A percentile compares a stretch with the other conserved stretches of the same genome.
These are phyloP conservation scores for Lepidurus apus DNA, from an alignment of 1,140 invertebrate genomes.

Conservation along the genomic window DNA sequence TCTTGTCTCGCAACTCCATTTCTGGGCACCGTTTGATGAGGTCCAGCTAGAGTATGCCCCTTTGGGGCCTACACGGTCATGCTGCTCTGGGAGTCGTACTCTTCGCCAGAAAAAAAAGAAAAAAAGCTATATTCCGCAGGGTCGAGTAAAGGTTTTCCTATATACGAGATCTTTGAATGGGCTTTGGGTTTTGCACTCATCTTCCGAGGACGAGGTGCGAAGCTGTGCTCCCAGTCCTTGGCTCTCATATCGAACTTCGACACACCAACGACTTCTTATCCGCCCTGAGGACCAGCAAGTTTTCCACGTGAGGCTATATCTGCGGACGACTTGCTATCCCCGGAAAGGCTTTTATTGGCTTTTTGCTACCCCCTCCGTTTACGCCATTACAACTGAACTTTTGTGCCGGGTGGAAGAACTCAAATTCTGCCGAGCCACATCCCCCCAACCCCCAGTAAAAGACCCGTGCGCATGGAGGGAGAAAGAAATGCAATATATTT, in stretches of 20 bases:
- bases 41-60: conserved; percentile 16
- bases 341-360: background rate
- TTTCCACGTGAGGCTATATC: conserved; percentile 2
- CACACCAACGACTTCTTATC: conserved; percentile 9
- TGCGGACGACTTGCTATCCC: background rate
- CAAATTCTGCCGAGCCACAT: background rate
- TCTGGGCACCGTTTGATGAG: conserved; percentile 9
- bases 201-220: conserved; percentile 3
- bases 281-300: background rate
- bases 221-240: background rate
- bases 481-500: background rate
- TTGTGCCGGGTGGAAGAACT: background rate
- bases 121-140: background rate
- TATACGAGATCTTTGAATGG: conserved; percentile 8
- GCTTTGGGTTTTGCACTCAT: background rate
- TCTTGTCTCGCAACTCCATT: conserved; percentile 10
- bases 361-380: background rate
- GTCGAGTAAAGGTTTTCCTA: background rate
- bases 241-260: background rate
- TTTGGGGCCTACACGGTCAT: conserved; percentile 4
- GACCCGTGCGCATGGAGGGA: background rate
- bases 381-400: background rate
- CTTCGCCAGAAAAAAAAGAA: background rate
- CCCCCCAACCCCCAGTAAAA: background rate
- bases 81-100: background rate